Conservation (phyloP, 2,113 vertebrate species). For the Equus przewalskii region DNA sequence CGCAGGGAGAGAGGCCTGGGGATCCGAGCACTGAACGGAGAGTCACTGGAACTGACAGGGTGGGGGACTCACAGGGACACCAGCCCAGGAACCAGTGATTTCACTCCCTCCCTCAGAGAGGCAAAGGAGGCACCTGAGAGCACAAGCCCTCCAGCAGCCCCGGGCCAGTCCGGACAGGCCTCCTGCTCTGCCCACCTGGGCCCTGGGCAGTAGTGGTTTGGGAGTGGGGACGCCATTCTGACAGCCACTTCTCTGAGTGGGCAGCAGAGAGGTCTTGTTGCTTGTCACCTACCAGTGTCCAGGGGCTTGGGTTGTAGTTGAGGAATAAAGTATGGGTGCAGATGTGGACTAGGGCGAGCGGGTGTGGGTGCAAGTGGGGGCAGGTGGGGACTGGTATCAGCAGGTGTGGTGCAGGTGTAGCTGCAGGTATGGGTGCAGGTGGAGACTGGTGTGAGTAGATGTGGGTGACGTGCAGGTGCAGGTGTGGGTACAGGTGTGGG, state of each 20-base stretch:
- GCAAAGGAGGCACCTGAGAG: background rate
- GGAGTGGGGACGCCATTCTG: too few species aligned
- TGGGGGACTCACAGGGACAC: background rate
- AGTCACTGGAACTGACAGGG: background rate
- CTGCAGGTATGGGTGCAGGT: background rate
- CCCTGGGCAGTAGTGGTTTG: too few species aligned
- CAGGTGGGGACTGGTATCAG: background rate
- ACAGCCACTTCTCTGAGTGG: background rate
- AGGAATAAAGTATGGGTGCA: background rate
- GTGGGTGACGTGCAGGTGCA: background rate
- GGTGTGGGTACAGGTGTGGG: background rate
- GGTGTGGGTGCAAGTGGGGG: too few species aligned
- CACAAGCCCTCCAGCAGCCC: background rate
- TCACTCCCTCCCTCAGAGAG: background rate
- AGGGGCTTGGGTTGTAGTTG: background rate
- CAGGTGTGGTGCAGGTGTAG: background rate
- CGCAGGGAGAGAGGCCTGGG: background rate
- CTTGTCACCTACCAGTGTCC: background rate
- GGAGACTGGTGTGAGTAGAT: background rate
- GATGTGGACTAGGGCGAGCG: background rate
- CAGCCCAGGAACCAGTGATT: background rate
- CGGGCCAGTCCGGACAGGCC: background rate
- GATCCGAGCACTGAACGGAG: accelerated
- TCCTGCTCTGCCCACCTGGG: background rate
- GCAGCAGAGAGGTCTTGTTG: too few species aligned